phyloP scores from a whole-genome alignment of 2,113 vertebrate genomes.

The Nothocercus nigrocapillus region DNA sequence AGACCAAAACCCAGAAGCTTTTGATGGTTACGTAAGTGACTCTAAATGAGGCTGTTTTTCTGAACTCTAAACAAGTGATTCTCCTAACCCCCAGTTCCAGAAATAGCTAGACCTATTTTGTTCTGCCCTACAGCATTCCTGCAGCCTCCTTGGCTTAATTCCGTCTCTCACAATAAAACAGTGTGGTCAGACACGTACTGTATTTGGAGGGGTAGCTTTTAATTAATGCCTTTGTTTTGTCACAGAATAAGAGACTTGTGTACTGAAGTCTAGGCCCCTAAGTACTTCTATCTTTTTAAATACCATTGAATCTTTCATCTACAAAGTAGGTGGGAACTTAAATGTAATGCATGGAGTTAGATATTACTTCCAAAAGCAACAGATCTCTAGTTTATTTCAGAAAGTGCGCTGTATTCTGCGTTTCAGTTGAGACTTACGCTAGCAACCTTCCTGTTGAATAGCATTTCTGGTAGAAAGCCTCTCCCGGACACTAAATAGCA shows the following conservation, averaged over 20 bases:
- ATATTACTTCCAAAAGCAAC: neutral
- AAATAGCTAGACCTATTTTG: neutral
- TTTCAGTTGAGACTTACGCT: neutral
- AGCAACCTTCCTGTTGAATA: neutral
- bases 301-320: neutral
- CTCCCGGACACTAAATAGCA: neutral
- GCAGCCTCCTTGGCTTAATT: neutral
- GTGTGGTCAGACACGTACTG: neutral
- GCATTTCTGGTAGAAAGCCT: neutral
- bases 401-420: neutral
- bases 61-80: neutral
- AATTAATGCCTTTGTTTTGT: neutral
- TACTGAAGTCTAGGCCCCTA: neutral
- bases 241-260: neutral
- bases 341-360: neutral
- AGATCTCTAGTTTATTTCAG: neutral
- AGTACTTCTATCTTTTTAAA: neutral
- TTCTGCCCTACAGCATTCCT: neutral
- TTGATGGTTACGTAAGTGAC: neutral
- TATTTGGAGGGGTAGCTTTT: neutral
- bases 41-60: neutral
- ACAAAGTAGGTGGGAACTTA: neutral
- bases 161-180: neutral
- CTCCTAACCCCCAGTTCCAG: neutral
- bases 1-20: neutral